Base-by-base conservation (phyloP, 92 coral and sea anemone genomes). In the Pocillopora meandrina region DNA sequence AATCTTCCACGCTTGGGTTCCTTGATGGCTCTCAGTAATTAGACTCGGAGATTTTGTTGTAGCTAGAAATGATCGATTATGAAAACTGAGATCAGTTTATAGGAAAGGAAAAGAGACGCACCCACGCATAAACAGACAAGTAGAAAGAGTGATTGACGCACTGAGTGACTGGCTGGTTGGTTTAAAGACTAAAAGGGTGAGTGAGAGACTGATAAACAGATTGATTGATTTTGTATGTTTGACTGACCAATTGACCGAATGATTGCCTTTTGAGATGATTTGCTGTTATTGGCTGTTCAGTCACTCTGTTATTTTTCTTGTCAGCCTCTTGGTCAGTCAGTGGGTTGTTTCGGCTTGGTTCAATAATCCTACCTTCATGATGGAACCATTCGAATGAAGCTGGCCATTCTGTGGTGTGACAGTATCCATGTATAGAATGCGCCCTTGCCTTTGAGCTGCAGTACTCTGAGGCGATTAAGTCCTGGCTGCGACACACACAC, bases 401-500 rank as follows among this genome's bases (percentile, higher is more conserved):
- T 18, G 93, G 90, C 88, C 90, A 82, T 10, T 76, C 52, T 12
- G 90, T 70, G 23, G 77, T 89, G 57, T 77, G 85, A 64, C 93
- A 90, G 62, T 65, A 90, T 1, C 93, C 93, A 66, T 86, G 90
- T 16, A 66, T 31, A 13, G 93, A 69, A 35, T 66, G 58, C 3
- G 88, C 93, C 12, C 60, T 23, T 14, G 90, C 93, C 82, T 74
- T 78, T 5, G 88, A 84, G 42, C 85, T 87, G 67, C 93, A 90
- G 36, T 79, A 75, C 56, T 79, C 83, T 10, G 73, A 20, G 5
- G 23, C 74, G 11, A 71, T 18, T 5, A 66, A 55, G 26, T 79
- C 72, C 20, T 79, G 63, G 23, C 83, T 79, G 72, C 19, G 52
- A 56, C 36, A 79, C 31, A 26, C 31, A 26, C 31, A 26, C 31